Conservation (phyloP, 2,113 vertebrate species). For the Geothlypis trichas region DNA sequence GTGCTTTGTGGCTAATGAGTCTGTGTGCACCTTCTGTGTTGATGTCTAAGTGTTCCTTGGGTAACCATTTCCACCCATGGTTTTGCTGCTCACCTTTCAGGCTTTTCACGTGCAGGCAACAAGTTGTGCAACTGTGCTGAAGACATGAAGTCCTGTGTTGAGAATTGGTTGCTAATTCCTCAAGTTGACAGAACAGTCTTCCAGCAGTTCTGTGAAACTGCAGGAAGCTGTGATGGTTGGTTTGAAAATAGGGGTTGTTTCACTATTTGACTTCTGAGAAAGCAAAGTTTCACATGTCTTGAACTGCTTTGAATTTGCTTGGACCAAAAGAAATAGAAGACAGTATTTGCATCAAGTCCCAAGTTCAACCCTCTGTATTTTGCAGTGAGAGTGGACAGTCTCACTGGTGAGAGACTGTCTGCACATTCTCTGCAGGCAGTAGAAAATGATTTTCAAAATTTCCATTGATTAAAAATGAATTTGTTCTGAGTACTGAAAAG, state of each 20-base stretch:
- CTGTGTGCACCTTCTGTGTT: constrained; percentile 64
- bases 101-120: constrained; percentile 17
- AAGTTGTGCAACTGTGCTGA: background rate
- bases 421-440: background rate
- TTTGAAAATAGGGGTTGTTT: background rate
- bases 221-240: background rate
- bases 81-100: constrained; percentile 49
- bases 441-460: background rate
- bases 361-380: background rate
- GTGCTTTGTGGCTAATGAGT: constrained; percentile 64
- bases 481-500: background rate
- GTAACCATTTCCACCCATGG: constrained; percentile 22
- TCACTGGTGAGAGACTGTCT: background rate
- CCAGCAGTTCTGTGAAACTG: background rate
- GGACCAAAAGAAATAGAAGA: background rate
- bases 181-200: background rate
- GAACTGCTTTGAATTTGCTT: background rate
- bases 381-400: background rate
- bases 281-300: background rate
- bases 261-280: background rate
- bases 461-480: background rate
- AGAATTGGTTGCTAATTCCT: background rate
- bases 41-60: constrained; percentile 60
- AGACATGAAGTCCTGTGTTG: background rate
- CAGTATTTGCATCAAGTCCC: background rate